phyloP scores from a whole-genome alignment of 2,888 invertebrate genomes.

The Drosophila paramelanica region DNA sequence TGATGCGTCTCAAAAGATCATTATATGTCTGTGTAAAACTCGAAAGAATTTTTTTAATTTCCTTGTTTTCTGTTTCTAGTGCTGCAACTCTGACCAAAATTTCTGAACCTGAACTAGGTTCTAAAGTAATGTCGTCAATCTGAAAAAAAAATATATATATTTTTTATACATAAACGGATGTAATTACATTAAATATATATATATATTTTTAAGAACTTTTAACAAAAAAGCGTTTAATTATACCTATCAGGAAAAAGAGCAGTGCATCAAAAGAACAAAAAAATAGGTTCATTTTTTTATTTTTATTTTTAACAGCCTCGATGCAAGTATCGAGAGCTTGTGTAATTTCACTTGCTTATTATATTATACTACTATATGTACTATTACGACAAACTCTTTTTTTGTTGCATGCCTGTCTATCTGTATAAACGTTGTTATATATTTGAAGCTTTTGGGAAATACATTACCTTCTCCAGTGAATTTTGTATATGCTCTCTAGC shows the following conservation, averaged over 20 bases:
- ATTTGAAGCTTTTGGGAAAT: background rate
- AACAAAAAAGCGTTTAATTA: no score
- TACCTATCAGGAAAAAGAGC: no score
- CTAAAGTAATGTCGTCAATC: slow-evolving; percentile 89
- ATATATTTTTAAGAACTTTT: no score
- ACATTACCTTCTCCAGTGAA: slow-evolving; percentile 89
- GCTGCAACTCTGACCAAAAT: slow-evolving; percentile 86
- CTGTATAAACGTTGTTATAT: background rate
- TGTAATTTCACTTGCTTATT: no score
- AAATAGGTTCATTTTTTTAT: no score
- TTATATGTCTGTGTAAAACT: slow-evolving; percentile 81
- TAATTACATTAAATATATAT: no score
- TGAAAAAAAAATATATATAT: slow-evolving; percentile 68
- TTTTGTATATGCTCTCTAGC: slow-evolving; percentile 93
- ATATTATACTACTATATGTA: no score
- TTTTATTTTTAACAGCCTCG: no score
- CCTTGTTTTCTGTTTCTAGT: slow-evolving; percentile 87
- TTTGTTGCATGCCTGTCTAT: no score
- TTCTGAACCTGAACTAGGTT: slow-evolving; percentile 86
- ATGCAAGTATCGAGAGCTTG: no score
- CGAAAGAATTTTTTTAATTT: slow-evolving; percentile 84
- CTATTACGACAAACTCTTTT: no score
- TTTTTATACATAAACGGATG: background rate
- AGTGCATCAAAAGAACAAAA: no score
- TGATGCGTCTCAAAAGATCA: slow-evolving; percentile 83